Evolutionary conservation across 2,113 vertebrate genomes (phyloP), one percentile per base, ranked within the genome.

Genomic region (Microcebus lehilahytsara): DNA sequence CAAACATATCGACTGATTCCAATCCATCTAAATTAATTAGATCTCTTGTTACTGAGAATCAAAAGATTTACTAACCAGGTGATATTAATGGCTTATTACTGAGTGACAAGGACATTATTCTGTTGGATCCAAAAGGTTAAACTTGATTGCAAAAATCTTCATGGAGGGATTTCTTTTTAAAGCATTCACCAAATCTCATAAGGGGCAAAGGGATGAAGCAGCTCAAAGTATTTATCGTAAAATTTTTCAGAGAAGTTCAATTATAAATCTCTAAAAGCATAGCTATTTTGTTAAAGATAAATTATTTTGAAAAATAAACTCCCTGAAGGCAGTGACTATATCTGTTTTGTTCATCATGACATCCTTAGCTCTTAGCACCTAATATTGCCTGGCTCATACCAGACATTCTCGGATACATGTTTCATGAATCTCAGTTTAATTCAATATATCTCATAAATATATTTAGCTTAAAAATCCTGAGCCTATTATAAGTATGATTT

Each of bases 21-120:
- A 90, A 91, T 58, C 40, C 74, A 81, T 69, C 64, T 60, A 88
- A 95, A 92, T 90, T 96, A 94, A 89, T 95, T 84, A 95, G 79
- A 78, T 20, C 49, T 66, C 79, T 94, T 74, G n/a, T 92, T 87
- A 95, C 81, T 4, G 10, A 88, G n/a, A 92, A 78, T 93, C 40
- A 86, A 92, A 95, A 86, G 64, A 78, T 81, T 85, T 87, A 19
- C 34, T 88, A 84, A 62, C 14, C 66, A 93, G 78, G 91, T 85
- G 83, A 79, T 75, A 16, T 69, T 91, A 89, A 46, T 72, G 9
- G n/a, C n/a, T 90, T 93, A 77, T 34, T 25, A 9, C 53, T 95
- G 42, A 95, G 12, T 85, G 80, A 96, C 42, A 94, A 91, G 27
- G 32, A 9, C 62, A 67, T 88, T 90, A 51, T 58, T 89, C 49